Percentiles rank a stretch among this genome's conserved stretches.
Conservation (phyloP, 64 coral and sea anemone genomes). For the Platygyra sinensis region DNA sequence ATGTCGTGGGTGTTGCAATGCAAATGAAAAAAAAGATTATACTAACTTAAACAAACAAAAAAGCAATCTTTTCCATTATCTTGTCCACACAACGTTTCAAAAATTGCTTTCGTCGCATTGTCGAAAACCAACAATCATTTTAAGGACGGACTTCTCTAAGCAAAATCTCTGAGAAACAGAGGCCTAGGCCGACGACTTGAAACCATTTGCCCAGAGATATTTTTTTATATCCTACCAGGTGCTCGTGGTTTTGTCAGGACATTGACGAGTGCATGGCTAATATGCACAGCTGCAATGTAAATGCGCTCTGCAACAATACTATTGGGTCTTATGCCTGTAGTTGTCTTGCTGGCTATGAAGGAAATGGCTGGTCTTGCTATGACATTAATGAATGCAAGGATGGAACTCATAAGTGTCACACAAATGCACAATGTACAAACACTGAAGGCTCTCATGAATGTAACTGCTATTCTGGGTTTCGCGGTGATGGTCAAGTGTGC, state of each 20-base stretch:
- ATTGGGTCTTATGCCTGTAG: conserved; percentile 43
- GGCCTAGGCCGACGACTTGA: no score
- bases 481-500: neutral
- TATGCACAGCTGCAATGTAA: conserved; percentile 3
- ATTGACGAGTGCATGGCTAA: neutral
- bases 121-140: no score
- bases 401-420: neutral
- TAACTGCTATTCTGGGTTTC: neutral
- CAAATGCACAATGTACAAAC: neutral
- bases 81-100: no score
- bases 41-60: no score
- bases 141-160: no score
- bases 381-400: conserved; percentile 53
- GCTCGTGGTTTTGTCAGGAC: neutral
- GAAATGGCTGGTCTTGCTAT: neutral
- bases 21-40: no score
- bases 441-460: conserved; percentile 14
- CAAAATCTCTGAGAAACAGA: no score
- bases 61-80: no score
- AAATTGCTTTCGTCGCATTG: no score
- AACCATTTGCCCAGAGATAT: no score
- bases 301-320: conserved; percentile 46
- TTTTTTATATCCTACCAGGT: no score
- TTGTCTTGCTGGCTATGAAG: neutral
- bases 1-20: no score